These are phyloP conservation scores for Brachionus calyciflorus DNA, from an alignment of 1,140 invertebrate genomes.

Conservation along the genomic window DNA sequence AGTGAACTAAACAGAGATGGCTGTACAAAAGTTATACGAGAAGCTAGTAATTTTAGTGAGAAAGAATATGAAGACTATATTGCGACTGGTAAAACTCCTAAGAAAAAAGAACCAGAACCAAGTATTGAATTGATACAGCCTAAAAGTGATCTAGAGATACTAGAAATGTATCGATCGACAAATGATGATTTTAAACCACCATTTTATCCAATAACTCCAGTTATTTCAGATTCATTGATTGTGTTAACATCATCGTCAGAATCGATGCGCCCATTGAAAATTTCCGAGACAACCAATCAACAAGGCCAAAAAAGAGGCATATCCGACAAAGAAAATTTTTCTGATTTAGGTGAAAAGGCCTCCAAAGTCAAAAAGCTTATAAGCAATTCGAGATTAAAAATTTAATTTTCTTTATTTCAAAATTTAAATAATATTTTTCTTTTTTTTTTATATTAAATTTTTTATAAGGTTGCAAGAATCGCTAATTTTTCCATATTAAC, in stretches of 20 bases:
- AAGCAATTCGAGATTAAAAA: neutral
- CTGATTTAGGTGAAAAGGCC: neutral
- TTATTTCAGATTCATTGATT: too few relatives aligned
- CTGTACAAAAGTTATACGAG: neutral
- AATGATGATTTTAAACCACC: too few relatives aligned
- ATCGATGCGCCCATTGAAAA: too few relatives aligned
- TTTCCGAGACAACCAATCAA: too few relatives aligned
- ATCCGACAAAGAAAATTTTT: neutral
- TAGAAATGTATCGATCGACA: neutral
- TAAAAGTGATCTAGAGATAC: neutral
- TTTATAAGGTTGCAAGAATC: too few relatives aligned
- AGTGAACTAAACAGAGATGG: neutral
- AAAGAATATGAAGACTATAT: neutral
- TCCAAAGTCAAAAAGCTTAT: neutral
- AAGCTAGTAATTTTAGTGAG: neutral
- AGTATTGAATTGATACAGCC: neutral
- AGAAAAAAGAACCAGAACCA: neutral
- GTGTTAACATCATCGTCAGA: too few relatives aligned
- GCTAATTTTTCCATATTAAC: too few relatives aligned
- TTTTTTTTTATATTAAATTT: neutral
- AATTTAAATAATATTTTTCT: neutral
- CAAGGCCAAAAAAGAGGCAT: neutral
- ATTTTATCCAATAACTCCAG: too few relatives aligned
- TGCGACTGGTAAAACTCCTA: conserved; percentile 6
- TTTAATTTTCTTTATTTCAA: neutral